A percentile compares a stretch with the other conserved stretches of the same genome.
phyloP scores from a whole-genome alignment of 2,797 vertebrate genomes.

The Falco naumanni region DNA sequence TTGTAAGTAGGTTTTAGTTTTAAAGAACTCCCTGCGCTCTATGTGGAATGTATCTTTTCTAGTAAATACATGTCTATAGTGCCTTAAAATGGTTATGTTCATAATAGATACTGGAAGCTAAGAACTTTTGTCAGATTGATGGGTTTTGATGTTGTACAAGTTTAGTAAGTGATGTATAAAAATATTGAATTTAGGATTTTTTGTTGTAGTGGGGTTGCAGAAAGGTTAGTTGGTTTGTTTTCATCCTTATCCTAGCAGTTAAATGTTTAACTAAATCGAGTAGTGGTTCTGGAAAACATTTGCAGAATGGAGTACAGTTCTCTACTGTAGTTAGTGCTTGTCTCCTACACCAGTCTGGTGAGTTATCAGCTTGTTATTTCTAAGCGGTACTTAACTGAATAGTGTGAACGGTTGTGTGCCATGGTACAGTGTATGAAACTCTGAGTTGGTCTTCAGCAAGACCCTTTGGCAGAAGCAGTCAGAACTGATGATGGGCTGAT shows the following conservation, averaged over 20 bases:
- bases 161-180: not conserved
- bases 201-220: not conserved
- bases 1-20: not conserved
- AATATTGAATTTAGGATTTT: not conserved
- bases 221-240: not conserved
- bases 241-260: not conserved
- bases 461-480: not conserved
- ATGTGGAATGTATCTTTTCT: not conserved
- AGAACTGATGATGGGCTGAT: not conserved
- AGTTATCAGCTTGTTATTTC: not conserved
- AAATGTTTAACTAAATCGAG: conserved; percentile 26
- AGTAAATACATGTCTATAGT: not conserved
- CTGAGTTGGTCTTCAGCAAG: not conserved
- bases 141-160: not conserved
- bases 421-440: not conserved
- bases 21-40: not conserved
- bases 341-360: not conserved
- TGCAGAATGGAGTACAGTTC: not conserved
- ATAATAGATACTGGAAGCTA: not conserved
- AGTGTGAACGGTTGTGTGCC: not conserved
- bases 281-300: not conserved
- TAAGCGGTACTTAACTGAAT: not conserved
- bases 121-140: not conserved
- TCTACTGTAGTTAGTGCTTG: not conserved
- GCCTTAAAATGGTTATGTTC: not conserved